These are phyloP conservation scores for Megalonaias nervosa DNA, from an alignment of 1,140 invertebrate species.

Conservation along the genomic window DNA sequence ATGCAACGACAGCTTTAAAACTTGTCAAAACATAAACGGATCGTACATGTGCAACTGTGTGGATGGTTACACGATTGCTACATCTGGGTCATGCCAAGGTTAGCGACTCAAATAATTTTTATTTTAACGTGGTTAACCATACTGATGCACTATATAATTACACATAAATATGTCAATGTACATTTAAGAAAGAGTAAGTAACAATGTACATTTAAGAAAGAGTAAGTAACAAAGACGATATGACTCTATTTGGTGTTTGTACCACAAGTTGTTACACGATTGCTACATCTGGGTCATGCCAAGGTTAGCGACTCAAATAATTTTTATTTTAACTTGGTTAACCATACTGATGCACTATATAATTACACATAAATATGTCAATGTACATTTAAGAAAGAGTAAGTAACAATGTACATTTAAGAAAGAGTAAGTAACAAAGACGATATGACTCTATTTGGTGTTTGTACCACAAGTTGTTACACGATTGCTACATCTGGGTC, in stretches of 20 bases:
- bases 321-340: too few species aligned
- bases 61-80: not conserved
- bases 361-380: too few species aligned
- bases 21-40: conserved; percentile 7
- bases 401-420: too few species aligned
- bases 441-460: too few species aligned
- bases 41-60: conserved; percentile 6
- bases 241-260: too few species aligned
- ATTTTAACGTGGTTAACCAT: rapidly evolving
- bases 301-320: not conserved
- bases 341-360: rapidly evolving
- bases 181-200: too few species aligned
- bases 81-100: conserved; percentile 8
- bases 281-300: not conserved
- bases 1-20: conserved; percentile 6
- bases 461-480: too few species aligned
- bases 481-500: not conserved
- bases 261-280: conserved; percentile 1
- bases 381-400: too few species aligned
- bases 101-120: not conserved
- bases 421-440: too few species aligned
- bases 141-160: rapidly evolving
- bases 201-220: too few species aligned
- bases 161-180: too few species aligned
- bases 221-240: too few species aligned